Conservation (phyloP, 2,113 vertebrate species). For the Rattus norvegicus region GRCr8 NC_086027.1:116687501-116688000, state of each 20-base stretch:
- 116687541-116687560: background rate
- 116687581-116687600: background rate
- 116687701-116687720: constrained; percentile 50
- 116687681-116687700: background rate
- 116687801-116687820: constrained; percentile 28
- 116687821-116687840: constrained; percentile 67
- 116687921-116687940: constrained; percentile 55
- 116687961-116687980: constrained; percentile 56
- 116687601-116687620: background rate
- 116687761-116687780: constrained; percentile 89
- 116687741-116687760: constrained; percentile 84
- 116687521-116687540: background rate
- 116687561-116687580: background rate
- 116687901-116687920: constrained; percentile 64
- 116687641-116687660: constrained; percentile 37
- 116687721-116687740: constrained; percentile 29
- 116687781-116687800: constrained; percentile 70
- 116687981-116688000: constrained; percentile 72
- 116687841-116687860: background rate
- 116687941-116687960: constrained; percentile 48
- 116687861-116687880: constrained; percentile 74
- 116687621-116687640: background rate
- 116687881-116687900: constrained; percentile 75
- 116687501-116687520: background rate
- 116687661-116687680: background rate